Evolutionary conservation across 2,797 vertebrate genomes (phyloP), one percentile per base, ranked within the genome.

Genomic region (Sternotherus odoratus): DNA sequence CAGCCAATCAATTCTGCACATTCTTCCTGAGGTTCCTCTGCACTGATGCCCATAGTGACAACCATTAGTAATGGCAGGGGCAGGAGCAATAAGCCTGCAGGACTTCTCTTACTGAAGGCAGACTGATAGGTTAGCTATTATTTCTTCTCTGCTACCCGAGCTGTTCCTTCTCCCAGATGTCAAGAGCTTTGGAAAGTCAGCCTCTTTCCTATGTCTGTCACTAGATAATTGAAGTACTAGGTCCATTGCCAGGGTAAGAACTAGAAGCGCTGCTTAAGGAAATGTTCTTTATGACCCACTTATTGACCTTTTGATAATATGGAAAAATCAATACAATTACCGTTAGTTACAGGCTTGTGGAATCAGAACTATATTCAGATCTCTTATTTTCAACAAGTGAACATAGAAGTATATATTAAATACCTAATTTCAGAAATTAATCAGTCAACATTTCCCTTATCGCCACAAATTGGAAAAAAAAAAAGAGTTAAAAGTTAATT

Each of bases 381-480:
- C 54, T 49, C 13, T 50, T 57, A 12, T 86, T 90, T 75, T 80
- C n/a, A 87, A 94, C 26, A 79, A 94, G 92, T 60, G 86, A 82
- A 53, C 49, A 12, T 5, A 12, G 95, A 81, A 95, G 75, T 74
- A 95, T 54, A 28, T n/a, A 79, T 78, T 95, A 19, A 89, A 85
- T 39, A 81, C 88, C 92, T 94, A 85, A 93, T 66, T 94, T 94
- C 93, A 82, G 93, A 97, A 92, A 97, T 97, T 95, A 95, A 96
- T 83, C 88, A 95, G 95, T 96, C 94, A 95, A 90, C 88, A 79
- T 96, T 94, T 94, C 48, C 57, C 92, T 85, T 83, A 12, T 51
- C 48, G 80, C 63, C 92, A 82, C 39, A 95, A 93, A 96, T 66
- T 66, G 60, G 1, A 92, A 96, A 79, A 94, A 86, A 92, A 96